A percentile compares a stretch with the other conserved stretches of the same genome.
These are phyloP conservation scores for Plagodis pulveraria DNA, from an alignment of 2,888 invertebrate species.

Conservation along the genomic window DNA sequence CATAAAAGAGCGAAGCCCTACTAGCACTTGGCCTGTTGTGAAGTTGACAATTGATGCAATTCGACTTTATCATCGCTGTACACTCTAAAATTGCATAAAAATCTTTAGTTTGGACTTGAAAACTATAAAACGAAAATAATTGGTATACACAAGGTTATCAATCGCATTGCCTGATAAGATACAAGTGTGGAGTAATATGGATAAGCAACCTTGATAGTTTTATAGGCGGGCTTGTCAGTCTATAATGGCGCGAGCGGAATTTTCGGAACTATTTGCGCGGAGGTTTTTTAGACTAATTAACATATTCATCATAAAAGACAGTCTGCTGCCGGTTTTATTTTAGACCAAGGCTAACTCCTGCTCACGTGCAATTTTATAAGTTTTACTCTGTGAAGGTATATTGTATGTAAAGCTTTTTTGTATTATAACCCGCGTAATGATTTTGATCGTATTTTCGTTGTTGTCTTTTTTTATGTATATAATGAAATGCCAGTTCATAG, in stretches of 20 bases:
- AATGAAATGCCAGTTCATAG: no score
- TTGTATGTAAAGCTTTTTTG: no score
- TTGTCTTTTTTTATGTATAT: no score
- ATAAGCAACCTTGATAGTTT: conserved; percentile 26
- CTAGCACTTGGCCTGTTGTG: no score
- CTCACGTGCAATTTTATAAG: not conserved
- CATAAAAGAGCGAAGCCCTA: no score
- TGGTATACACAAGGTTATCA: conserved; percentile 30
- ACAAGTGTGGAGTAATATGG: conserved; percentile 15
- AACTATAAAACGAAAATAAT: conserved; percentile 9
- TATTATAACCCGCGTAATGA: no score
- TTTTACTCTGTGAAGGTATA: no score
- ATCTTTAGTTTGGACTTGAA: not conserved
- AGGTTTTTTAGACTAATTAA: conserved; percentile 20
- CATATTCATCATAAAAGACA: conserved; percentile 17
- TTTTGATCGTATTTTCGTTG: no score
- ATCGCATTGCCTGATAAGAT: conserved; percentile 22
- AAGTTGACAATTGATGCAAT: no score
- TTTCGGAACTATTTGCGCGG: conserved; percentile 22
- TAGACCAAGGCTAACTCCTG: conserved; percentile 19
- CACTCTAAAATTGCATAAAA: no score
- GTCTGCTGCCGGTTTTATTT: conserved; percentile 4
- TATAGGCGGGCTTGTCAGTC: not conserved
- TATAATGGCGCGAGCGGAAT: not conserved
- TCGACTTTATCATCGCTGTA: no score